These are phyloP conservation scores for Euwallacea similis DNA, from an alignment of 1,140 invertebrate species.

Conservation along the genomic window DNA sequence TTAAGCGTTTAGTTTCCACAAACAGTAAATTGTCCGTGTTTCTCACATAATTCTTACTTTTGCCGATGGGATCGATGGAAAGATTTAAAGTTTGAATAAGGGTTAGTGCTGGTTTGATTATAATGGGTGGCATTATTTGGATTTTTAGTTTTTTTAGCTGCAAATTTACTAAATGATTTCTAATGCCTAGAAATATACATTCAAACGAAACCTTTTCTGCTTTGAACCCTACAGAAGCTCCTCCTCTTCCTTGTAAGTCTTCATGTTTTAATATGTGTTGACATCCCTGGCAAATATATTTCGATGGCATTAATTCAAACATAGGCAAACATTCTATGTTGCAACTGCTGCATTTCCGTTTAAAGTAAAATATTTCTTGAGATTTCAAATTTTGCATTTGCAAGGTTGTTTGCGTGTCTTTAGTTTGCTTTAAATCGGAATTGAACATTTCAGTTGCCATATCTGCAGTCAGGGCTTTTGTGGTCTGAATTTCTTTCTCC, in stretches of 20 bases:
- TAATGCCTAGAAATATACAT: no score
- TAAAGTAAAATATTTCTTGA: no score
- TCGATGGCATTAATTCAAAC: background rate
- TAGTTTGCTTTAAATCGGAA: no score
- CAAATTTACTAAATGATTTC: background rate
- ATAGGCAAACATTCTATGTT: background rate
- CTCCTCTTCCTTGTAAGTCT: background rate
- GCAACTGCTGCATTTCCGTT: background rate
- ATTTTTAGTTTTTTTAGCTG: conserved; percentile 39
- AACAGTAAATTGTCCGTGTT: conserved; percentile 21
- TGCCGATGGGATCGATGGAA: conserved; percentile 38
- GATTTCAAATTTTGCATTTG: no score
- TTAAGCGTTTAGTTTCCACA: background rate
- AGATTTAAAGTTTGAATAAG: conserved; percentile 37
- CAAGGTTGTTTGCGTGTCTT: no score
- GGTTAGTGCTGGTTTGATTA: conserved; percentile 31
- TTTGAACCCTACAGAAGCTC: background rate
- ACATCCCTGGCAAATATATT: no score
- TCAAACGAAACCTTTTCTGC: no score
- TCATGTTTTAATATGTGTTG: no score
- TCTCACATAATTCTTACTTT: conserved; percentile 17
- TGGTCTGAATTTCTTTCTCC: no score
- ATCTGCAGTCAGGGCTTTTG: no score
- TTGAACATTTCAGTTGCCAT: no score
- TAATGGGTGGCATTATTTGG: conserved; percentile 40